Evolutionary conservation across 2,113 vertebrate genomes (phyloP), one percentile per base, ranked within the genome.

Genomic region (Lamprotornis superbus): DNA sequence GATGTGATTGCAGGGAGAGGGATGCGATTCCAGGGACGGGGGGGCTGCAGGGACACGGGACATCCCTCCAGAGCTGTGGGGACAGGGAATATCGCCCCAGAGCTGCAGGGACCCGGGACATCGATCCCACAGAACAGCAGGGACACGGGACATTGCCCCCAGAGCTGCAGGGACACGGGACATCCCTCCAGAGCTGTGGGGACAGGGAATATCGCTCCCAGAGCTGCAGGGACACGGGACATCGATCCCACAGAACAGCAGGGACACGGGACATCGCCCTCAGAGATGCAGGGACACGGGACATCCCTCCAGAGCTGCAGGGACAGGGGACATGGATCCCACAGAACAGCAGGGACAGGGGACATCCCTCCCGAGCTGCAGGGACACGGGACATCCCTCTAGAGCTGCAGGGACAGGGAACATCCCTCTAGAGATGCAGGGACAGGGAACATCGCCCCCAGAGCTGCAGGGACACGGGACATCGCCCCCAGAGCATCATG

Each of bases 151-250:
- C 37, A 55, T 8, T 13, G 0, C 9, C 35, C 33, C 46, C 24
- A 33, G 42, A 46, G 14, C 33, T 35, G 15, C 7, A 5, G 37
- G 49, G 60, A 67, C 20, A 24, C 0, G 27, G 50, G 15, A 44
- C 15, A 79, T 6, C 19, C 0, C 6, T 30, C 52, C 52, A 53
- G 52, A 53, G 28, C 52, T 53, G 21, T 3, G 6, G 39, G 39
- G 16, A 61, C 28, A 25, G 0, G 21, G 27, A 4, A 35, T 8
- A 59, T 9, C 40, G 0, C 2, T 2, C 53, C 24, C 13, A 12
- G 52, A 44, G 23, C 30, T 33, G 11, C 1, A 4, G 39, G 17
- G 52, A 55, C 37, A 19, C 0, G 37, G 37, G 5, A 40, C 30
- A 55, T 8, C 40, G 0, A 3, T 2, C 33, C 46, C 24, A 33